phyloP scores from a whole-genome alignment of 92 coral and sea anemone species.

The Ricordea florida region DNA sequence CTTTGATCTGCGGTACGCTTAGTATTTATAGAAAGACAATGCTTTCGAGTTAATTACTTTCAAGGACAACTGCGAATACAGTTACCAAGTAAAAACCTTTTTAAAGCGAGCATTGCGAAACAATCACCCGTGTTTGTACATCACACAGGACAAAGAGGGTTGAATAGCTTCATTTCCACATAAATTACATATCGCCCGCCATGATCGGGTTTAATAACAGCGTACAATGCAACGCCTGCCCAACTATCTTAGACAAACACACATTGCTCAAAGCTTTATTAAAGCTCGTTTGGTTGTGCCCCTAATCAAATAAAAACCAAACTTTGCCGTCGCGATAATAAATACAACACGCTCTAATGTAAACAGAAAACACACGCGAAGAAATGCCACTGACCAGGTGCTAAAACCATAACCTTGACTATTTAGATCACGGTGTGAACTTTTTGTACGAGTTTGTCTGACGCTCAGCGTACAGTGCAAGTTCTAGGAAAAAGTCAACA shows the following conservation, averaged over 20 bases:
- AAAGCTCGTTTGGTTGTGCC: constrained; percentile 38
- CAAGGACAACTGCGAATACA: constrained; percentile 13
- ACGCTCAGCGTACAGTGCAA: too few species aligned
- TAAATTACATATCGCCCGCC: constrained; percentile 22
- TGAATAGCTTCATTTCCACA: constrained; percentile 31
- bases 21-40: constrained; percentile 10
- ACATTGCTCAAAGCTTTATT: constrained; percentile 52
- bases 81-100: constrained; percentile 17
- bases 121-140: constrained; percentile 17
- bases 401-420: constrained; percentile 13
- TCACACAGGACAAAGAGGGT: constrained; percentile 4
- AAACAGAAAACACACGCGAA: not conserved
- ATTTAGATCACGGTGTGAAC: not conserved
- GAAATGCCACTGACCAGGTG: constrained; percentile 11
- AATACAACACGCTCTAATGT: constrained; percentile 5
- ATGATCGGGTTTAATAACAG: constrained; percentile 43
- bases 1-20: not conserved
- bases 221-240: constrained; percentile 3
- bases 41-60: constrained; percentile 10
- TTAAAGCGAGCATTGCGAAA: not conserved
- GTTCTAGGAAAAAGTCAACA: too few species aligned
- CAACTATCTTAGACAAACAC: constrained; percentile 35
- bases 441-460: constrained; percentile 2
- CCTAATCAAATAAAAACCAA: constrained; percentile 20
- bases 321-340: constrained; percentile 15